Conservation (phyloP, 2,888 invertebrate genomes). For the Chorisops tibialis region DNA sequence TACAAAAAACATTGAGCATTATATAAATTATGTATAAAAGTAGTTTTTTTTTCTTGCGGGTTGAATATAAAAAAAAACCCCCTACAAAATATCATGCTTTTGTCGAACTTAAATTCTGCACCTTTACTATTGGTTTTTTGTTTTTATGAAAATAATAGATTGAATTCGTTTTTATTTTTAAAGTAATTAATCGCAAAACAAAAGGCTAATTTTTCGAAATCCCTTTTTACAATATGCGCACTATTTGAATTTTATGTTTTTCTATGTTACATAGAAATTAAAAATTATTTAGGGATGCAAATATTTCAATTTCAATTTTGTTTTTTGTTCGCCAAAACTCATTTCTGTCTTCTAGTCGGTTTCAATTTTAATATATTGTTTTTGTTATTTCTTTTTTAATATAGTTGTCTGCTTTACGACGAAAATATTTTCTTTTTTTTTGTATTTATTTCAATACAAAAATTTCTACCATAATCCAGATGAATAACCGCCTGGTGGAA, state of each 20-base stretch:
- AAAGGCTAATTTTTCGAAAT: neutral
- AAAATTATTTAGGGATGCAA: neutral
- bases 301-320: neutral
- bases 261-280: slow-evolving; percentile 18
- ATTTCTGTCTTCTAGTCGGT: neutral
- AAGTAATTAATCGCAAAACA: too few species aligned
- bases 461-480: slow-evolving; percentile 52
- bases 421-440: slow-evolving; percentile 6
- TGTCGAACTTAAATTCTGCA: too few species aligned
- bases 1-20: too few species aligned
- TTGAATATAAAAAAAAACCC: too few species aligned
- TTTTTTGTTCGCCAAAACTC: neutral
- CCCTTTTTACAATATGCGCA: neutral
- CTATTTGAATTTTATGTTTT: neutral
- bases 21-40: too few species aligned
- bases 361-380: neutral
- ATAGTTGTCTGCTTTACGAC: neutral
- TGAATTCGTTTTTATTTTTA: too few species aligned
- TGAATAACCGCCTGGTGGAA: slow-evolving; percentile 53
- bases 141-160: too few species aligned
- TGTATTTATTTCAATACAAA: neutral
- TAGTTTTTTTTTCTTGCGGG: too few species aligned
- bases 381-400: neutral
- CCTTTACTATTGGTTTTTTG: too few species aligned
- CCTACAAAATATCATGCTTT: too few species aligned